Evolutionary conservation across 2,888 invertebrate species (phyloP).

Genomic region (Cerastis leucographa): DNA sequence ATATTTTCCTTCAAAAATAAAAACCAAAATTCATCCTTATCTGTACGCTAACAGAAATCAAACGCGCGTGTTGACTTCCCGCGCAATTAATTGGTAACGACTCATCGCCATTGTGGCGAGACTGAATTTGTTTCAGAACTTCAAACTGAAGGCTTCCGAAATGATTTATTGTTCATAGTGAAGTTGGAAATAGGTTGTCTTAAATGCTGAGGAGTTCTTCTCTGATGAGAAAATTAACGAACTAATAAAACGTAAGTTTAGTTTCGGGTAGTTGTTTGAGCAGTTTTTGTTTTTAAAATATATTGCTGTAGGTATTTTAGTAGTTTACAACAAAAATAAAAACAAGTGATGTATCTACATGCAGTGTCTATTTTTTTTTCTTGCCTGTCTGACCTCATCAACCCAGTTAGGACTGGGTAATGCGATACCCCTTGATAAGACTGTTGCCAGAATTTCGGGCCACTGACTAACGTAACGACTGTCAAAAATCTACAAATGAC

Average conservation of each 20-base stretch:
- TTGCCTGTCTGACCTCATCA: too few relatives aligned
- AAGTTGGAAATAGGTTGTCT: slow-evolving; percentile 9
- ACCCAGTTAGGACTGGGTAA: too few relatives aligned
- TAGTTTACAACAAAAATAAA: too few relatives aligned
- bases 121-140: slow-evolving; percentile 59
- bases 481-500: too few relatives aligned
- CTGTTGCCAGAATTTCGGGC: too few relatives aligned
- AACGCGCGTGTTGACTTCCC: slow-evolving; percentile 61
- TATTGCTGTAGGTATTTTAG: neutral
- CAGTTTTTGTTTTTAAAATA: neutral
- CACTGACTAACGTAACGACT: too few relatives aligned
- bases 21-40: slow-evolving; percentile 7
- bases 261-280: neutral
- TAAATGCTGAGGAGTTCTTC: slow-evolving; percentile 5
- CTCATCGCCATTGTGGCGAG: slow-evolving; percentile 60
- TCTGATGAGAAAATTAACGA: slow-evolving; percentile 17
- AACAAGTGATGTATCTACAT: too few relatives aligned
- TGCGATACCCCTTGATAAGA: too few relatives aligned
- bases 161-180: slow-evolving; percentile 52
- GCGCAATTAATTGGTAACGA: slow-evolving; percentile 63
- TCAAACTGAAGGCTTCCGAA: slow-evolving; percentile 34
- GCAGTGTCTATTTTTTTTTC: too few relatives aligned
- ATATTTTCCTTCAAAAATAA: neutral
- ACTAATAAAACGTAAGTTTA: slow-evolving; percentile 15
- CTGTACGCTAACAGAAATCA: slow-evolving; percentile 62